These are phyloP conservation scores for Onychorhynchus coronatus DNA, from an alignment of 2,113 vertebrate species.

Conservation along the genomic window DNA sequence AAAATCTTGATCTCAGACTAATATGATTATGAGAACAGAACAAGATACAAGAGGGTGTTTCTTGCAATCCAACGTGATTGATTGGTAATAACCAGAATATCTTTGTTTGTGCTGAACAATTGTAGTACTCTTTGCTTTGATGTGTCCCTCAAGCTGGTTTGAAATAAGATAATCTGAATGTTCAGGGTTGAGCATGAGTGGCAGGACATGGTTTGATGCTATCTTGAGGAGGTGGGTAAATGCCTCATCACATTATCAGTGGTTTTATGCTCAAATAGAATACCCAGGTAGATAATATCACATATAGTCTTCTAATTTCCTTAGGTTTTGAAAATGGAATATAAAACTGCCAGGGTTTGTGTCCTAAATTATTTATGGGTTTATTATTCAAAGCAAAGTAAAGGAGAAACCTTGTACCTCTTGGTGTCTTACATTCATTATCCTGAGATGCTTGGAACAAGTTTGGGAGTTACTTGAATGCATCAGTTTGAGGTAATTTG, in stretches of 20 bases:
- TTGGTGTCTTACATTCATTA: not conserved
- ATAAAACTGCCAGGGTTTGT: not conserved
- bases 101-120: not conserved
- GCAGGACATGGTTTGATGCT: not conserved
- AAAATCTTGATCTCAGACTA: not conserved
- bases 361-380: not conserved
- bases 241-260: not conserved
- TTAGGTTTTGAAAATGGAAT: not conserved
- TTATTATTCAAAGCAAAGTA: not conserved
- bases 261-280: not conserved
- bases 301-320: not conserved
- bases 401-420: not conserved
- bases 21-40: not conserved
- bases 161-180: not conserved
- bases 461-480: not conserved
- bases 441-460: not conserved
- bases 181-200: not conserved
- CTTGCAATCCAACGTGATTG: not conserved
- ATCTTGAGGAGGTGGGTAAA: not conserved
- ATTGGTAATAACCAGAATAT: not conserved
- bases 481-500: not conserved
- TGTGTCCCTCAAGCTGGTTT: not conserved
- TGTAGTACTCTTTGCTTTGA: not conserved
- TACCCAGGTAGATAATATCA: not conserved
- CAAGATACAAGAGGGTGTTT: not conserved